phyloP scores from a whole-genome alignment of 2,113 vertebrate genomes.

The Romanogobio albipinnatus region DNA sequence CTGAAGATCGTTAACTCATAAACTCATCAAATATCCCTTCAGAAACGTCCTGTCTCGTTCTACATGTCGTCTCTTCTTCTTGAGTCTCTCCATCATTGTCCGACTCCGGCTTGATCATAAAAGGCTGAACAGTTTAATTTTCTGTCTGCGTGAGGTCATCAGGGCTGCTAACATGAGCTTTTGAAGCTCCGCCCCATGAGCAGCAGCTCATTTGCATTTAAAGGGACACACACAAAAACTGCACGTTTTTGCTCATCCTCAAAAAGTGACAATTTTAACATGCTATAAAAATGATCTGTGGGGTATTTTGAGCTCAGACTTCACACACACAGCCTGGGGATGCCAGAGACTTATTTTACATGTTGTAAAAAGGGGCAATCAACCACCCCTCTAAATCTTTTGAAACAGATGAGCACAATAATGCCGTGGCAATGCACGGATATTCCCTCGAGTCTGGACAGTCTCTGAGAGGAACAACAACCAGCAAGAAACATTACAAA shows the following conservation, averaged over 20 bases:
- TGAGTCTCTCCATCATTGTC: no score
- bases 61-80: no score
- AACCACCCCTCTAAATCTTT: neutral
- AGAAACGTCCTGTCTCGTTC: no score
- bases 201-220: neutral
- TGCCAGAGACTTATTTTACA: neutral
- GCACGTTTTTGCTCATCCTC: no score
- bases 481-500: neutral
- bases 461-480: neutral
- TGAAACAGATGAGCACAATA: neutral
- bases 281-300: neutral
- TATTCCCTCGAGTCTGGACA: neutral
- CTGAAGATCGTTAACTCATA: no score
- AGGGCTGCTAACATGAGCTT: no score
- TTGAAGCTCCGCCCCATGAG: no score
- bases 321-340: neutral
- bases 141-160: no score
- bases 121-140: no score
- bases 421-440: neutral
- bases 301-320: neutral
- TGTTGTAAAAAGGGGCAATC: neutral
- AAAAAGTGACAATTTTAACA: neutral
- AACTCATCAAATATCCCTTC: no score
- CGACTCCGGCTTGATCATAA: no score
- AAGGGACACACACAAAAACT: neutral